phyloP scores from a whole-genome alignment of 2,113 vertebrate species.

The Turdus rufiventris region DNA sequence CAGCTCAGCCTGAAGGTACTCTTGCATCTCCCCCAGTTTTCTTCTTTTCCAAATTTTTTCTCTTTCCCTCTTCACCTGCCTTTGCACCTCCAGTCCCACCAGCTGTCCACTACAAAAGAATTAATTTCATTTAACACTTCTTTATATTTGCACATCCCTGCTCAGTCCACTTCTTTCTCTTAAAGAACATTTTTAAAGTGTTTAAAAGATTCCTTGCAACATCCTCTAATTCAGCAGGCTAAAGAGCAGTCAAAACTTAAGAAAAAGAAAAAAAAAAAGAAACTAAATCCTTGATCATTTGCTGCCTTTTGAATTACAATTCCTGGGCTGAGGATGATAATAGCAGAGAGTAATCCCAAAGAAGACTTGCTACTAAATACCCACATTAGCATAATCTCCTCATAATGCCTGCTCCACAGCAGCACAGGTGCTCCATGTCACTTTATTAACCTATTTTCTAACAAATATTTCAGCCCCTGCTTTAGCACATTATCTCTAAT shows the following conservation, averaged over 20 bases:
- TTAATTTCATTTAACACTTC: not conserved
- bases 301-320: not conserved
- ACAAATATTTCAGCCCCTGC: not conserved
- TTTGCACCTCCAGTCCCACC: not conserved
- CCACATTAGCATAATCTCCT: conserved; percentile 24
- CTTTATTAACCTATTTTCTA: conserved; percentile 32
- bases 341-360: not conserved
- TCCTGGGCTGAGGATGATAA: not conserved
- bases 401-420: not conserved
- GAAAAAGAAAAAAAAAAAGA: too few relatives aligned
- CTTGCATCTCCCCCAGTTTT: not conserved
- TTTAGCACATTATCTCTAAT: conserved; percentile 12
- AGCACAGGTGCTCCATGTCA: not conserved
- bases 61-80: not conserved
- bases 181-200: not conserved
- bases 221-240: not conserved
- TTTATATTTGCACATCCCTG: not conserved
- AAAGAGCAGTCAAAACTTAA: not conserved
- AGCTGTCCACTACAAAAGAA: not conserved
- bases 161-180: too few relatives aligned
- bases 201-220: not conserved
- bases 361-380: conserved; percentile 4
- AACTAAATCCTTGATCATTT: not conserved
- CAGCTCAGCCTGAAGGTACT: not conserved
- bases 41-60: not conserved